phyloP scores from a whole-genome alignment of 1,140 invertebrate species.

The Alviniconcha marisindica region DNA sequence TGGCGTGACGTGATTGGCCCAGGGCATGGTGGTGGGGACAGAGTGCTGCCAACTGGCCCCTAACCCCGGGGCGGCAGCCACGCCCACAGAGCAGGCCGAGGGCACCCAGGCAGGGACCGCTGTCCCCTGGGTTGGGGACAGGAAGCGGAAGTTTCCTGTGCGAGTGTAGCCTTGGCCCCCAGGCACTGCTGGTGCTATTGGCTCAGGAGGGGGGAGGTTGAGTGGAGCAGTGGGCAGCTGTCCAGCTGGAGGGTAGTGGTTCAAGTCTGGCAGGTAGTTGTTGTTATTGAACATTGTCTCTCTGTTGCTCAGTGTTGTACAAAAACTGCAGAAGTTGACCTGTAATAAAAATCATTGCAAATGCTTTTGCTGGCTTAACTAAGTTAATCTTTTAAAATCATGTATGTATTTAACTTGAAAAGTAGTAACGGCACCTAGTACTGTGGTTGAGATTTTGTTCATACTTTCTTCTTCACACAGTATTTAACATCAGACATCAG shows the following conservation, averaged over 20 bases:
- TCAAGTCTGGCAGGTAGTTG: constrained; percentile 35
- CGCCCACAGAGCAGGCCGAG: neutral
- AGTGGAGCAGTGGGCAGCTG: neutral
- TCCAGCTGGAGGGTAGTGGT: constrained; percentile 19
- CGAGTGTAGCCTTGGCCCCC: neutral
- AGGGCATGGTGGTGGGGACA: constrained; percentile 37
- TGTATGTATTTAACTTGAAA: no score
- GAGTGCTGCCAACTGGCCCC: constrained; percentile 42
- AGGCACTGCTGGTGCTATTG: neutral
- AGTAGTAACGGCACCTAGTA: no score
- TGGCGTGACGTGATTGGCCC: constrained; percentile 12
- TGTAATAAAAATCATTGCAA: no score
- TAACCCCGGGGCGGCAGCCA: constrained; percentile 24
- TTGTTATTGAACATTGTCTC: constrained; percentile 38
- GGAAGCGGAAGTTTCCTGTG: constrained; percentile 22
- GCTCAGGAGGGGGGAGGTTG: neutral
- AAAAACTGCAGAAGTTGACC: no score
- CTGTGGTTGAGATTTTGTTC: no score
- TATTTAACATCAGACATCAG: no score
- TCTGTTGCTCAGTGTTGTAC: no score
- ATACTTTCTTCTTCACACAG: no score
- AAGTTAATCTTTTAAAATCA: no score
- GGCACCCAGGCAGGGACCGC: constrained; percentile 21
- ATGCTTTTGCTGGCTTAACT: no score
- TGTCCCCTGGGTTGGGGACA: constrained; percentile 32